Evolutionary conservation across 2,888 invertebrate genomes (phyloP).

Genomic region (Acanthosepion lycidas): DNA sequence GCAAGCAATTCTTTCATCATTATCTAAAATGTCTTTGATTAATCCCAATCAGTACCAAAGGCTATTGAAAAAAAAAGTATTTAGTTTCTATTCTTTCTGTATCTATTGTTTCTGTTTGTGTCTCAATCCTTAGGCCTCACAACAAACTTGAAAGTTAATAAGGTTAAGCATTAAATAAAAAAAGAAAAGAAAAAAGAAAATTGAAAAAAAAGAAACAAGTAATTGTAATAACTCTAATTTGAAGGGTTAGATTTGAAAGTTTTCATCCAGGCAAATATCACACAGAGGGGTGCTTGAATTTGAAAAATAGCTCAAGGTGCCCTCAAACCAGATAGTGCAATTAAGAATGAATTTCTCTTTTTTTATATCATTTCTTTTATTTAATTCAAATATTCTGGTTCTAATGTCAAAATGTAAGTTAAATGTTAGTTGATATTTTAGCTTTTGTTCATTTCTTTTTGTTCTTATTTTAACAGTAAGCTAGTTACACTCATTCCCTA

Average conservation of each 20-base stretch:
- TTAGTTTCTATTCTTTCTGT: neutral
- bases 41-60: neutral
- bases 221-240: neutral
- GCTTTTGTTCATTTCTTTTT: neutral
- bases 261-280: neutral
- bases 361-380: neutral
- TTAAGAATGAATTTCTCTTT: neutral
- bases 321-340: neutral
- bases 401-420: neutral
- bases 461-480: neutral
- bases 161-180: neutral
- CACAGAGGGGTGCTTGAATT: neutral
- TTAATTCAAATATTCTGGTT: neutral
- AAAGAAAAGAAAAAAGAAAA: neutral
- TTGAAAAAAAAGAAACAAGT: neutral
- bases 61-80: neutral
- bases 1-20: neutral
- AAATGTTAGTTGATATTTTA: neutral
- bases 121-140: neutral
- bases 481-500: neutral
- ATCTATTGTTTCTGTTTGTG: neutral
- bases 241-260: slow-evolving; percentile 4
- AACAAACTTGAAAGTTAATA: slow-evolving; percentile 33
- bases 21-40: neutral
- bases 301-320: slow-evolving; percentile 1